Evolutionary conservation across 2,888 invertebrate species (phyloP).

Genomic region (Xylocampa areola): DNA sequence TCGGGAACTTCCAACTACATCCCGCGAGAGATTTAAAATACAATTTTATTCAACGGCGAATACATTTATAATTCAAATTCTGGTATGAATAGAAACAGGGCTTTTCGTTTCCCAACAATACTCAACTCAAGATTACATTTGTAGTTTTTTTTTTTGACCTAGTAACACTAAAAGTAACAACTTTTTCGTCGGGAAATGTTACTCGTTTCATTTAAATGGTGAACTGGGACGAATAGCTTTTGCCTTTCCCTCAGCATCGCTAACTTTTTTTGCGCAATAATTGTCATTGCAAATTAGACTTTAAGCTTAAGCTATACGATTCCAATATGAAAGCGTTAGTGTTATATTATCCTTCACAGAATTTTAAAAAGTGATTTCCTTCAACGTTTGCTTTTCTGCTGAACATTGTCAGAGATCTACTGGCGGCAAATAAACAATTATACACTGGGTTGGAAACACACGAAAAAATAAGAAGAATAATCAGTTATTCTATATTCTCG

Average conservation of each 20-base stretch:
- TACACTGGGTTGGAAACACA: no score
- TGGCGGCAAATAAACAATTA: no score
- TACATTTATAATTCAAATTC: conserved; percentile 33
- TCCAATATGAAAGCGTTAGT: no score
- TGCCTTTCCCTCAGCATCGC: conserved; percentile 12
- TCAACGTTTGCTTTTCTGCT: no score
- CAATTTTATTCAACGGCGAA: conserved; percentile 34
- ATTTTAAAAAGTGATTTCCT: no score
- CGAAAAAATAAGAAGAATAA: no score
- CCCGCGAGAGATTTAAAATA: conserved; percentile 37
- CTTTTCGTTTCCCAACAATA: conserved; percentile 16
- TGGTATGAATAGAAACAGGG: conserved; percentile 26
- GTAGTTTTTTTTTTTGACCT: conserved; percentile 3
- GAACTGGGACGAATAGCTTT: conserved; percentile 5
- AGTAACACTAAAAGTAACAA: conserved; percentile 4
- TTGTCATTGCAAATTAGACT: conserved; percentile 21
- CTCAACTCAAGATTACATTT: conserved; percentile 7
- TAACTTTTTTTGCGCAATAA: conserved; percentile 29
- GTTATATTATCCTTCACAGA: not conserved
- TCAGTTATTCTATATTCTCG: no score
- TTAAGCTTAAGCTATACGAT: conserved; percentile 25
- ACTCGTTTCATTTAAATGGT: conserved; percentile 25
- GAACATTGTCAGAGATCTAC: no score
- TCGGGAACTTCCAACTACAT: conserved; percentile 15
- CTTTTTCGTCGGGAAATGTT: conserved; percentile 10